Evolutionary conservation across 1,140 invertebrate species (phyloP), one percentile per base, ranked within the genome.

Genomic region (Colletes latitarsis): DNA sequence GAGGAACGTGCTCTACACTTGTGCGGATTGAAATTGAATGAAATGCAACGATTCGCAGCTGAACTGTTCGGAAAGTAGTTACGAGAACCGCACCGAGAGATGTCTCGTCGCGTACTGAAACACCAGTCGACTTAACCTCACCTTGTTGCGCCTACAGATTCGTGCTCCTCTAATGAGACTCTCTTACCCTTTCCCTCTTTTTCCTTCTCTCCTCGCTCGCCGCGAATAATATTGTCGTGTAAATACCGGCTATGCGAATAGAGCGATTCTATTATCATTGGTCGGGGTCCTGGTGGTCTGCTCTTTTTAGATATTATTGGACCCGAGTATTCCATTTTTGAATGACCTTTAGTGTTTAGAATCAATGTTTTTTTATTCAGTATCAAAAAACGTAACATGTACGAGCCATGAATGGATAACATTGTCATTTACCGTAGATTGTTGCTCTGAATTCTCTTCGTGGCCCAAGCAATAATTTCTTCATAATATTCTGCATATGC

Each of bases 21-120:
- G 39, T 2, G 41, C n/a, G n/a, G 17, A 39, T 39, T 12, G n/a
- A 14, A 68, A 17, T 8, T 0, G 19, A 4, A 52, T 9, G n/a
- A n/a, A 73, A 17, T 12, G 52, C 21, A 43, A 69, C 14, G 19
- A 53, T 15, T 17, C 41, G 0, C 12, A 14, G n/a, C n/a, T 4
- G 30, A 5, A 1, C 4, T 3, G 1, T 17, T 60, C 53, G 41
- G 52, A 15, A 14, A 68, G 19, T 19, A 43, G 43, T 72, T 72
- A 52, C 63, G 21, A 77, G 78, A 76, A 79, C 82, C 49, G 12
- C 68, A 84, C 86, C 79, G 79, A 82, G 49, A 88, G 86, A 87
- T 87, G 86, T 82, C 85, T 87, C 85, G 82, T 71, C 17, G 76
- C 72, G 72, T 77, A 88, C 86, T 88, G 82, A 83, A 81, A 67